These are phyloP conservation scores for Butorides virescens DNA, from an alignment of 2,113 vertebrate genomes.

Conservation along the genomic window DNA sequence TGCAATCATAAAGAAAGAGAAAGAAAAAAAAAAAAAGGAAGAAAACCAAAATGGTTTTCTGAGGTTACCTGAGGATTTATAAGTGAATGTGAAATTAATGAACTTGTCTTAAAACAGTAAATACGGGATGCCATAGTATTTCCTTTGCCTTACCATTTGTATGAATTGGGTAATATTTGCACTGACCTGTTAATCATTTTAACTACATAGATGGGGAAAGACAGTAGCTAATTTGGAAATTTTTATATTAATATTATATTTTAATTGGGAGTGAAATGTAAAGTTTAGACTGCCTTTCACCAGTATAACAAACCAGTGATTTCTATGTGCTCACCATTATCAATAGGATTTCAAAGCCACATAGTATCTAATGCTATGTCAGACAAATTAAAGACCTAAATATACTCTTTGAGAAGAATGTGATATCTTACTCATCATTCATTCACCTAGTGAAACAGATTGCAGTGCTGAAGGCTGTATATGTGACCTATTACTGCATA, in stretches of 20 bases:
- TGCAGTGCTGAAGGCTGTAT: background rate
- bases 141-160: background rate
- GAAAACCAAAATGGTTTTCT: background rate
- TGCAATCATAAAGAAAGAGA: background rate
- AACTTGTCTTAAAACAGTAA: background rate
- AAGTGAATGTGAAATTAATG: background rate
- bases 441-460: background rate
- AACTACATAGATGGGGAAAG: background rate
- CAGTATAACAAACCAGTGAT: background rate
- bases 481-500: conserved; percentile 2
- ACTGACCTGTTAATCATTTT: background rate
- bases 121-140: background rate
- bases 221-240: background rate
- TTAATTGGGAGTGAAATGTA: background rate
- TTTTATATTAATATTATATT: background rate
- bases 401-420: background rate
- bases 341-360: background rate
- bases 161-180: background rate
- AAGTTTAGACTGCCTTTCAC: background rate
- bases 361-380: background rate
- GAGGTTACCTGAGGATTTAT: background rate
- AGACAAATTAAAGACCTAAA: conserved; percentile 25
- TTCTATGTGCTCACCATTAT: background rate
- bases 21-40: background rate
- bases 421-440: background rate